Evolutionary conservation across 2,888 invertebrate species (phyloP).

Genomic region (Hypselothyrea guttata): DNA sequence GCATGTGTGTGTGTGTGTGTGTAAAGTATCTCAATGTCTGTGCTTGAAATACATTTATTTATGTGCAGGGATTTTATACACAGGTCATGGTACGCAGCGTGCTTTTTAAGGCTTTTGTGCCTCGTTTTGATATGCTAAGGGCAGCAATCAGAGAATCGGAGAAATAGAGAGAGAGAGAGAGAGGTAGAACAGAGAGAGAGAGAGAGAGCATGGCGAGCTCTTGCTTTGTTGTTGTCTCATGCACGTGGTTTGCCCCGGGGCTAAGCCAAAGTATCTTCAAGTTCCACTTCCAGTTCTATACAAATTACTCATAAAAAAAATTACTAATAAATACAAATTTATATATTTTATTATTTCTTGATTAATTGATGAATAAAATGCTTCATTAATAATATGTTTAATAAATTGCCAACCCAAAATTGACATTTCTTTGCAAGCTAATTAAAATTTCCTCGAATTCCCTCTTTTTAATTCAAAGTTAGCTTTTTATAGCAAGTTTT

Average conservation of each 20-base stretch:
- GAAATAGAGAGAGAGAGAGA: background rate
- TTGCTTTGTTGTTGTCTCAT: conserved; percentile 2
- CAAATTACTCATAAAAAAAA: too few relatives aligned
- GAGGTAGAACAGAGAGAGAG: background rate
- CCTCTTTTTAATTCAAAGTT: too few relatives aligned
- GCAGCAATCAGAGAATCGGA: background rate
- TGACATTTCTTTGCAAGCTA: too few relatives aligned
- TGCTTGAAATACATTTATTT: conserved; percentile 34
- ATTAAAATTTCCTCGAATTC: too few relatives aligned
- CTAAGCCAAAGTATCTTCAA: too few relatives aligned
- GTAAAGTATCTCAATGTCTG: background rate
- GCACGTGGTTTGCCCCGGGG: conserved; percentile 45
- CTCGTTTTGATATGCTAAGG: conserved; percentile 10
- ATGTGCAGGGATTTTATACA: conserved; percentile 38
- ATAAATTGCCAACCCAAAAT: too few relatives aligned
- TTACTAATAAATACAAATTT: too few relatives aligned
- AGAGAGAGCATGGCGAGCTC: conserved; percentile 40
- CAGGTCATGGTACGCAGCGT: conserved; percentile 53
- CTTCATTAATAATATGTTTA: too few relatives aligned
- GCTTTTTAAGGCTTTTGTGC: conserved; percentile 32
- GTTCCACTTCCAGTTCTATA: too few relatives aligned
- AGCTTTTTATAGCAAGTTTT: too few relatives aligned
- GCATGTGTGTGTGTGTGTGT: conserved; percentile 12
- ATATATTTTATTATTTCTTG: too few relatives aligned
- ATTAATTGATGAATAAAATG: too few relatives aligned